phyloP scores from a whole-genome alignment of 2,113 vertebrate species.

The Ranitomeya imitator region DNA sequence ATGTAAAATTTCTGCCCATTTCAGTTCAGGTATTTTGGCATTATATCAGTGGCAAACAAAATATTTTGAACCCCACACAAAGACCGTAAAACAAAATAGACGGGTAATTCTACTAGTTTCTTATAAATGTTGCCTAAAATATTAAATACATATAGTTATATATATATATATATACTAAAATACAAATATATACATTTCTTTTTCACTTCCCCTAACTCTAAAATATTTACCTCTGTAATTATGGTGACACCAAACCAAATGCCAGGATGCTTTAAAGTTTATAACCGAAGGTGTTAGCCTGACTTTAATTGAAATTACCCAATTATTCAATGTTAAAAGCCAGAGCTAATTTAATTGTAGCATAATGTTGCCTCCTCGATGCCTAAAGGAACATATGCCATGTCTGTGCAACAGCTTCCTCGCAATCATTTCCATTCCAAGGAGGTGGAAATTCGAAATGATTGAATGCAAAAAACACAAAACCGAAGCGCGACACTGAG shows the following conservation, averaged over 20 bases:
- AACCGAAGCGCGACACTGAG: background rate
- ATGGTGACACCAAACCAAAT: background rate
- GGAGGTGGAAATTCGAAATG: constrained; percentile 8
- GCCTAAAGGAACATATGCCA: constrained; percentile 31
- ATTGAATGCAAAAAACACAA: background rate
- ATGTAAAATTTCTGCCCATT: too few species aligned
- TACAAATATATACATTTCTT: background rate
- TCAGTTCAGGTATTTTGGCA: too few species aligned
- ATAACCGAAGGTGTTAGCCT: constrained; percentile 11
- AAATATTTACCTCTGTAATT: background rate
- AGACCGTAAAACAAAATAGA: too few species aligned
- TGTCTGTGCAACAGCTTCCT: constrained; percentile 17
- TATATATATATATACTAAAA: background rate
- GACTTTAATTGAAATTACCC: constrained; percentile 29
- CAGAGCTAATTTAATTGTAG: constrained; percentile 26
- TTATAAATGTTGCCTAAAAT: too few species aligned
- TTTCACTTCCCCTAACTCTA: background rate
- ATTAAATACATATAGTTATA: background rate
- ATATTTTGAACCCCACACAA: too few species aligned
- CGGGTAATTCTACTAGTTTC: too few species aligned
- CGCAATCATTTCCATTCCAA: constrained; percentile 23
- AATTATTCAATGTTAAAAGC: constrained; percentile 26
- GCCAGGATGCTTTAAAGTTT: constrained; percentile 1
- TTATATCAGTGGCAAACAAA: too few species aligned
- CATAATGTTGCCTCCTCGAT: constrained; percentile 11